Percentiles rank a stretch among this genome's conserved stretches.
These are phyloP conservation scores for Didymodactylos carnosus DNA, from an alignment of 2,888 invertebrate genomes.

Conservation along the genomic window DNA sequence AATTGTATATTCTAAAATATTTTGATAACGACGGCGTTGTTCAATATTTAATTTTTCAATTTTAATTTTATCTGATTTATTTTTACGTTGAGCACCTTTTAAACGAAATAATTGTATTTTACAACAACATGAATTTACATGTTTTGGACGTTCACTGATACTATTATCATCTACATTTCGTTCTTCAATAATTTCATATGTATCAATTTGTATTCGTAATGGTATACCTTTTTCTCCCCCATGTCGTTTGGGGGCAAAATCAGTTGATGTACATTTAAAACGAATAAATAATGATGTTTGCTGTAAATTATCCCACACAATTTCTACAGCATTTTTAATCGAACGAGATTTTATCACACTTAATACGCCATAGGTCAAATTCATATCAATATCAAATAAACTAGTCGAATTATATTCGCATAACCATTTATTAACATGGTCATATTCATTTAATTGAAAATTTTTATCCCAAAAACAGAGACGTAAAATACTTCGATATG, in stretches of 20 bases:
- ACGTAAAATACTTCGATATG: constrained; percentile 7
- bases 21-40: constrained; percentile 8
- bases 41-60: constrained; percentile 45
- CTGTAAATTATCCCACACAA: constrained; percentile 3
- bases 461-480: constrained; percentile 13
- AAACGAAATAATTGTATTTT: constrained; percentile 45
- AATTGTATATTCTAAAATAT: background rate
- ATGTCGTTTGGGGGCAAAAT: constrained; percentile 89
- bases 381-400: constrained; percentile 12
- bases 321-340: constrained; percentile 6
- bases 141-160: no score
- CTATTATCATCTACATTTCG: constrained; percentile 34
- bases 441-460: constrained; percentile 9
- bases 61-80: constrained; percentile 85
- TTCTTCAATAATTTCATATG: constrained; percentile 49
- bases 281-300: constrained; percentile 8
- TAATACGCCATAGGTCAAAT: constrained; percentile 8
- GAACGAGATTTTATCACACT: background rate
- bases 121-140: constrained; percentile 4
- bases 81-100: constrained; percentile 86
- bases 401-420: constrained; percentile 5
- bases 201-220: constrained; percentile 81
- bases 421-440: constrained; percentile 10
- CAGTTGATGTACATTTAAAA: constrained; percentile 76
- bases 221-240: constrained; percentile 95